Evolutionary conservation across 2,888 invertebrate species (phyloP), one percentile per base, ranked within the genome.

Genomic region (Theodoxus fluviatilis): DNA sequence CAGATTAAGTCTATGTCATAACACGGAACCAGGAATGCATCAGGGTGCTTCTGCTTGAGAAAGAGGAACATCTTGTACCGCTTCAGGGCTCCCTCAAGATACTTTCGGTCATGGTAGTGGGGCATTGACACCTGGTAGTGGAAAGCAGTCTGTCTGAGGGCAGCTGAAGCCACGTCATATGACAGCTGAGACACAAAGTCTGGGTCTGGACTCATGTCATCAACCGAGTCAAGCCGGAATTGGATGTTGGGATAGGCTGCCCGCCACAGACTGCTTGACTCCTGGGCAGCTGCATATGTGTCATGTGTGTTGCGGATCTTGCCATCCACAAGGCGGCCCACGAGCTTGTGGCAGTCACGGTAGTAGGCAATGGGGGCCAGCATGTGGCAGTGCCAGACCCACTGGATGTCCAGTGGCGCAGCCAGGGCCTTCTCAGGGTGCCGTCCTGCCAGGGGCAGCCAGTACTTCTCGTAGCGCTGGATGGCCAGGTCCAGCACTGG

Each of bases 1-100:
- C 89, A 89, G 3, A 88, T 81, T 38, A 89, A 77, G 76, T 89
- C 89, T 74, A 88, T 88, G 76, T 89, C 89, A 74, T 89, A 89
- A 77, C 88, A 89, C 1, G 89, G 89, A 28, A 89, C 88, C 43
- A 89, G 79, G 75, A 88, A 88, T 70, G 85, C 82, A 40, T 82
- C 84, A 3, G 87, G 84, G 77, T 89, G 86, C 47, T 84, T 84
- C 70, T 85, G 83, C 77, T 88, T 89, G 67, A 89, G 77, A 72
- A 83, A 83, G 28, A 89, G 76, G 76, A 87, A 88, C 77, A 85
- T 85, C 75, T 84, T 81, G 76, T 89, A 88, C 6, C 87, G 82
- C 31, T 81, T 77, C 59, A 88, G 80, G 38, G 88, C 87, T 67
- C 82, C 83, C 57, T 83, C 79, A 18, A 89, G 79, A 76, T 88